A percentile compares a stretch with the other conserved stretches of the same genome.
Conservation (phyloP, 2,113 vertebrate genomes). For the Sinocyclocheilus maitianheensis region DNA sequence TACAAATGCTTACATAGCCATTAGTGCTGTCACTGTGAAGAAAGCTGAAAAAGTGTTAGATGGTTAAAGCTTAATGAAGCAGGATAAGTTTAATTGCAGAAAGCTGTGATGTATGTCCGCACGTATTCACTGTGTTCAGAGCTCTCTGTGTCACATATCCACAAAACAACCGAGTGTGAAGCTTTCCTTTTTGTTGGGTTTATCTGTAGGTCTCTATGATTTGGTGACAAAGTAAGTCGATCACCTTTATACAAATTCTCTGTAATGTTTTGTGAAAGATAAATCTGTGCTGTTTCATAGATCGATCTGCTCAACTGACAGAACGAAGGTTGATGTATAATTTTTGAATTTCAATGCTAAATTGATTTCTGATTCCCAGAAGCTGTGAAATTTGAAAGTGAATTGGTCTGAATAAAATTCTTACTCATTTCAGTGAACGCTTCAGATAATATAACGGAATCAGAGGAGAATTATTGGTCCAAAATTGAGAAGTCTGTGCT, state of each 20-base stretch:
- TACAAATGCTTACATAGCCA: neutral
- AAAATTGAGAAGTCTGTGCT: constrained; percentile 65
- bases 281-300: neutral
- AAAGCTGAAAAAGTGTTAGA: constrained; percentile 51
- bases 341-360: neutral
- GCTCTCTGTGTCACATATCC: constrained; percentile 22
- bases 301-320: too few relatives aligned
- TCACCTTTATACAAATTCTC: neutral
- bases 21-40: constrained; percentile 29
- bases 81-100: constrained; percentile 69
- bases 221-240: constrained; percentile 46
- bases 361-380: neutral
- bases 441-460: constrained; percentile 54
- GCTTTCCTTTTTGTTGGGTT: neutral
- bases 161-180: neutral
- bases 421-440: constrained; percentile 63
- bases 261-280: neutral
- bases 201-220: neutral
- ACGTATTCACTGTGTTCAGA: constrained; percentile 4
- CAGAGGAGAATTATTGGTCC: constrained; percentile 53
- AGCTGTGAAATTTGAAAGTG: neutral
- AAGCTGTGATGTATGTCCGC: constrained; percentile 46
- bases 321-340: too few relatives aligned
- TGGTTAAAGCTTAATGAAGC: constrained; percentile 61
- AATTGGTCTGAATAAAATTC: neutral